phyloP scores from a whole-genome alignment of 2,797 vertebrate genomes.

The Pteropus rufus region DNA sequence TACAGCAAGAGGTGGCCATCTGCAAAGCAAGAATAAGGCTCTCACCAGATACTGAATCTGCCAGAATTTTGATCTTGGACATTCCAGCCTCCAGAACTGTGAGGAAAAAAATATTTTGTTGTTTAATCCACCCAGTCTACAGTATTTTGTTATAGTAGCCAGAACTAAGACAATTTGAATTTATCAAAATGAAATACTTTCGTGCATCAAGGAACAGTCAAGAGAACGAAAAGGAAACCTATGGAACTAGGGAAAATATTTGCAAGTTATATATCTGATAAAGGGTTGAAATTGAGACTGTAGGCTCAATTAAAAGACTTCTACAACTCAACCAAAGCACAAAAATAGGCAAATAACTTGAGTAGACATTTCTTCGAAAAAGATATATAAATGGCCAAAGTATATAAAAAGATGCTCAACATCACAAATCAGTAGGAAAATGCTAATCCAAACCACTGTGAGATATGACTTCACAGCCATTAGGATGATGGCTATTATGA shows the following conservation, averaged over 20 bases:
- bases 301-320: background rate
- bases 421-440: background rate
- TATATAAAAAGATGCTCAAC: background rate
- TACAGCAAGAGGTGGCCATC: background rate
- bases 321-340: background rate
- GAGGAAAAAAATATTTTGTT: background rate
- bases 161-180: background rate
- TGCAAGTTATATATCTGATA: background rate
- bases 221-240: background rate
- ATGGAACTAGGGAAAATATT: background rate
- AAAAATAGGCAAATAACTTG: background rate
- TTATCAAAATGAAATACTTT: background rate
- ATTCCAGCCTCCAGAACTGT: background rate
- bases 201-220: background rate
- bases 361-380: background rate
- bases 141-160: background rate
- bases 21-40: background rate
- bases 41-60: background rate
- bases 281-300: background rate
- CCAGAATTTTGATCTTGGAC: background rate
- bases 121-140: background rate
- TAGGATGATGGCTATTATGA: background rate
- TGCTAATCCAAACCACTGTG: background rate
- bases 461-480: background rate
- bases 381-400: background rate